Evolutionary conservation across 1,140 invertebrate species (phyloP), one percentile per base, ranked within the genome.

Genomic region (Amphibalanus amphitrite): DNA sequence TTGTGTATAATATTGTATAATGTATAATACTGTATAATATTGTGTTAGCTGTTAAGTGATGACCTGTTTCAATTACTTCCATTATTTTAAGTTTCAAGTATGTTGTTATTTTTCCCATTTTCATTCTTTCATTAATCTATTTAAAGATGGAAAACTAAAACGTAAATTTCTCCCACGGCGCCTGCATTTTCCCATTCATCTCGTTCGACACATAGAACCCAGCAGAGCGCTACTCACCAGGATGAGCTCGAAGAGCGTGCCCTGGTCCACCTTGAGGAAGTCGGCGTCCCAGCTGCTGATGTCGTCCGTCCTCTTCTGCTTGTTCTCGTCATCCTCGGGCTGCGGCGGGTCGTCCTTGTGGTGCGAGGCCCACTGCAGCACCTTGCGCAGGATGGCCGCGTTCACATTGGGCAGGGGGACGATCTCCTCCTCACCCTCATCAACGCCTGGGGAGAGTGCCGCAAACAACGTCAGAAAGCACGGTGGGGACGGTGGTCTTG

Each of bases 251-350:
- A 98, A 98, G 0, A 99, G 81, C 20, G 95, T 98, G 70, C 96
- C 96, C 80, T 96, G 93, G 80, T 99, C 97, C 8, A 95, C 85
- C 79, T 88, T 99, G 0, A 99, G 82, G 77, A 99, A 99, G 80
- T 99, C 97, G 0, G 94, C 93, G 85, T 99, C 97, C 97, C 97
- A 99, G 0, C 92, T 93, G 67, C 90, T 92, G 73, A 99, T 99
- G 78, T 99, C 97, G 82, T 99, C 96, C 13, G 96, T 98, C 25
- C 96, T 82, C 76, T 98, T 98, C 79, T 99, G 96, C 80, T 96
- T 97, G 79, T 93, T 96, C 79, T 98, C 96, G 79, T 97, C 94
- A 80, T 99, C 96, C 81, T 98, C 96, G 0, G 89, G 87, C 70
- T 93, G 92, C 76, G 93, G 88, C 70, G 93, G 93, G 81, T 99